A percentile compares a stretch with the other conserved stretches of the same genome.
These are phyloP conservation scores for Clepsis dumicolana DNA, from an alignment of 2,888 invertebrate genomes.

Conservation along the genomic window DNA sequence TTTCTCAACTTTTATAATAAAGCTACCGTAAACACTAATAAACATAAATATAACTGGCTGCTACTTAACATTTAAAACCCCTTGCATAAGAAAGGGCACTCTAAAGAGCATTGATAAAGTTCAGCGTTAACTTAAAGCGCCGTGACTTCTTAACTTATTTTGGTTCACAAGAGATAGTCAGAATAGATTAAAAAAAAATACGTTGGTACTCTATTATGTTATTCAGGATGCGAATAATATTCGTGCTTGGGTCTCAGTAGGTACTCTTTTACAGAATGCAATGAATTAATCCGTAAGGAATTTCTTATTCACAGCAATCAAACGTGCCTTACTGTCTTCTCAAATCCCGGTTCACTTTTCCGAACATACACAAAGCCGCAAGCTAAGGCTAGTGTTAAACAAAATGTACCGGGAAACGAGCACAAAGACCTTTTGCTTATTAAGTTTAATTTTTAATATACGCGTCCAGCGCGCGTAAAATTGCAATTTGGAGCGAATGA, in stretches of 20 bases:
- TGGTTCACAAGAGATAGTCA: neutral
- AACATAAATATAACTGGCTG: too few relatives aligned
- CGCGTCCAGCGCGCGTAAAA: conserved; percentile 80
- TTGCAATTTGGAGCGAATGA: conserved; percentile 71
- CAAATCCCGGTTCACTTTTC: too few relatives aligned
- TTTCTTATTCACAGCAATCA: too few relatives aligned
- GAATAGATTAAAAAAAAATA: too few relatives aligned
- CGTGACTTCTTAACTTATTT: neutral
- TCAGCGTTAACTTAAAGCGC: neutral
- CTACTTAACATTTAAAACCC: conserved; percentile 1
- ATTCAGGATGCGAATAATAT: too few relatives aligned
- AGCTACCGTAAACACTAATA: too few relatives aligned
- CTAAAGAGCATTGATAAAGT: conserved; percentile 3
- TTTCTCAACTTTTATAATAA: too few relatives aligned
- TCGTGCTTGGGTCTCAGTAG: too few relatives aligned
- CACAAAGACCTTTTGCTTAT: conserved; percentile 66
- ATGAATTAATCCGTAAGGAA: too few relatives aligned
- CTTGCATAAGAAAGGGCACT: neutral
- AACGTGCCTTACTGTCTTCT: too few relatives aligned
- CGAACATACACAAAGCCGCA: neutral
- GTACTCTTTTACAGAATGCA: too few relatives aligned
- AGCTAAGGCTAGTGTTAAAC: conserved; percentile 8
- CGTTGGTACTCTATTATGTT: too few relatives aligned
- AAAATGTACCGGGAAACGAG: conserved; percentile 15
- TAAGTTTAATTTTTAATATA: conserved; percentile 85